Percentiles rank a stretch among this genome's conserved stretches.
These are phyloP conservation scores for Carcinoscorpius rotundicauda DNA, from an alignment of 1,140 invertebrate genomes.

Conservation along the genomic window DNA sequence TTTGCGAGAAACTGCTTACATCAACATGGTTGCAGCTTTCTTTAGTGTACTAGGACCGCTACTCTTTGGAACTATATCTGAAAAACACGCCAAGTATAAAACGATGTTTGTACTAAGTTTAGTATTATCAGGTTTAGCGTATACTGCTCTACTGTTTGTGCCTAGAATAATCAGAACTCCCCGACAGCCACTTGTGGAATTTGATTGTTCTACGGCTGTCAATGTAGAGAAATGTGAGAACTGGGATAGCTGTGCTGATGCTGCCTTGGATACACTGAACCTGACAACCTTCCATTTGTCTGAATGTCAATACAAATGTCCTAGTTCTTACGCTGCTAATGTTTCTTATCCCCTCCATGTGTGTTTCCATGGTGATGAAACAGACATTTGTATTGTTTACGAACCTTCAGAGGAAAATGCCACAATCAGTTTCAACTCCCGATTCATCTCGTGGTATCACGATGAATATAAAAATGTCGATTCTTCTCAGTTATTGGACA, in stretches of 20 bases:
- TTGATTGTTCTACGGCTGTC: conserved; percentile 21
- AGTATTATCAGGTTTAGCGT: conserved; percentile 16
- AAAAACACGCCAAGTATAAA: conserved; percentile 20
- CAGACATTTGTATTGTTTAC: conserved; percentile 18
- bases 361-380: conserved; percentile 17
- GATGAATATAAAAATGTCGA: conserved; percentile 7
- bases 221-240: conserved; percentile 23
- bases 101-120: conserved; percentile 12
- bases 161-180: conserved; percentile 16
- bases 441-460: conserved; percentile 21
- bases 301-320: conserved; percentile 22
- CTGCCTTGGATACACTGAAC: conserved; percentile 13
- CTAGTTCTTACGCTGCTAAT: conserved; percentile 3
- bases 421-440: conserved; percentile 21
- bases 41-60: conserved; percentile 21
- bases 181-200: conserved; percentile 18
- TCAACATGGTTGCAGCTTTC: conserved; percentile 21
- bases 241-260: conserved; percentile 22
- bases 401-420: conserved; percentile 13
- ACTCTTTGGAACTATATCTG: conserved; percentile 21
- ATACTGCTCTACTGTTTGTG: conserved; percentile 23
- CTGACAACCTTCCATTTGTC: conserved; percentile 21
- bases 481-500: too few relatives aligned
- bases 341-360: conserved; percentile 21
- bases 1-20: conserved; percentile 17